phyloP scores from a whole-genome alignment of 2,888 invertebrate genomes.

The Pycnomerus fuliginosus region DNA sequence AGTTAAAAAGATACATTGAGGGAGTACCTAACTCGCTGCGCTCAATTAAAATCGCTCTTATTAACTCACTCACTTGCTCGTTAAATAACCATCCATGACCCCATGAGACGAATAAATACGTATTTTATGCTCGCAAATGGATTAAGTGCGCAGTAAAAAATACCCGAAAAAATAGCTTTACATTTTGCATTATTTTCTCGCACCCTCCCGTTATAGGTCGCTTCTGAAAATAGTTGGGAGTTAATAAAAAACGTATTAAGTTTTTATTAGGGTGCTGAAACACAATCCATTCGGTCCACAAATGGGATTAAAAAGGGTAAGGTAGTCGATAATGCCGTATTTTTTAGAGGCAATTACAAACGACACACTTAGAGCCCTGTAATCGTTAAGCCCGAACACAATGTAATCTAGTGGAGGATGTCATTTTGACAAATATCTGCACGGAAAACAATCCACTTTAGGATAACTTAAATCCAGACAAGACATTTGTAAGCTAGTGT shows the following conservation, averaged over 20 bases:
- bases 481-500: conserved; percentile 22
- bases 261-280: conserved; percentile 7
- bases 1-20: too few species aligned
- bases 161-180: too few species aligned
- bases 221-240: not conserved
- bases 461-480: conserved; percentile 19
- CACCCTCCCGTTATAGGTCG: too few species aligned
- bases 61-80: too few species aligned
- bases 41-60: too few species aligned
- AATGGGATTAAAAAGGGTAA: conserved; percentile 2
- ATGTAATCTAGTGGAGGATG: conserved; percentile 11
- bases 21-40: too few species aligned
- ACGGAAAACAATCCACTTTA: conserved; percentile 23
- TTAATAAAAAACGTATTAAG: conserved; percentile 14
- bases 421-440: conserved; percentile 22
- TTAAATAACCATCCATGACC: too few species aligned
- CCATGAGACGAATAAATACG: too few species aligned
- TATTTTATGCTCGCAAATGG: too few species aligned
- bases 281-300: conserved; percentile 2
- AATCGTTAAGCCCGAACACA: conserved; percentile 6
- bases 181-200: too few species aligned
- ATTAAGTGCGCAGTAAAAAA: too few species aligned
- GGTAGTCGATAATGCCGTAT: conserved; percentile 1
- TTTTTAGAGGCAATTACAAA: conserved; percentile 5
- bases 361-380: conserved; percentile 11